Evolutionary conservation across 2,113 vertebrate genomes (phyloP).

Genomic region (Lathamus discolor): DNA sequence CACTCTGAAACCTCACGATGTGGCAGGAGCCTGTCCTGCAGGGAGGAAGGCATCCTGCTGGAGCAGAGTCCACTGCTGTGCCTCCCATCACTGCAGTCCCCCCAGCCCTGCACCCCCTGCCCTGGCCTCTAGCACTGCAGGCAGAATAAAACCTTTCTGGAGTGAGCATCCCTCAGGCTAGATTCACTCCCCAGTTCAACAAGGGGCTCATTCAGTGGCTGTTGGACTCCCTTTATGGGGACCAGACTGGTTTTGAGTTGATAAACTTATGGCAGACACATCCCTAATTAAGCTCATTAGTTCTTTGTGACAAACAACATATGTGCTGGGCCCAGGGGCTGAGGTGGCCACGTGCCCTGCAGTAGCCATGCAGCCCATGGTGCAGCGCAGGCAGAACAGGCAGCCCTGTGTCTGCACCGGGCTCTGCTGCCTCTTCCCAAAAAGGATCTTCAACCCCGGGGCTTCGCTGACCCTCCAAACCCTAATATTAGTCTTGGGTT

Average conservation of each 20-base stretch:
- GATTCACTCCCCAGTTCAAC: background rate
- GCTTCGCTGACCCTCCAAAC: constrained; percentile 13
- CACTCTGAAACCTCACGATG: background rate
- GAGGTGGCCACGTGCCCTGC: background rate
- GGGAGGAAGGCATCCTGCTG: background rate
- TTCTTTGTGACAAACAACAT: constrained; percentile 51
- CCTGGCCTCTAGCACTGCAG: accelerated
- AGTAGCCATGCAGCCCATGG: background rate
- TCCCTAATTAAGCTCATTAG: constrained; percentile 45
- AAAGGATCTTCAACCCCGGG: background rate
- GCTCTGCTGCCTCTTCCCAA: background rate
- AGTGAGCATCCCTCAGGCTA: accelerated
- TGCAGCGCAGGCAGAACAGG: background rate
- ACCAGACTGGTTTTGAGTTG: background rate
- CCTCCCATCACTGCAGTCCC: accelerated
- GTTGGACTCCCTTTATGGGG: background rate
- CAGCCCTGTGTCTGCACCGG: background rate
- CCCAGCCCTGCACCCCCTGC: too few species aligned
- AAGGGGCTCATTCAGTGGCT: background rate
- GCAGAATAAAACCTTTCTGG: background rate
- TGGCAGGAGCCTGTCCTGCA: background rate
- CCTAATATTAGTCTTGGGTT: constrained; percentile 28
- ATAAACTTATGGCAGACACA: constrained; percentile 31
- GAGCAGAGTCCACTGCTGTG: background rate
- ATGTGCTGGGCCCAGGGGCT: background rate